Base-by-base conservation (phyloP, 2,888 invertebrate genomes). In the Brachynemurus nebulosus region DNA sequence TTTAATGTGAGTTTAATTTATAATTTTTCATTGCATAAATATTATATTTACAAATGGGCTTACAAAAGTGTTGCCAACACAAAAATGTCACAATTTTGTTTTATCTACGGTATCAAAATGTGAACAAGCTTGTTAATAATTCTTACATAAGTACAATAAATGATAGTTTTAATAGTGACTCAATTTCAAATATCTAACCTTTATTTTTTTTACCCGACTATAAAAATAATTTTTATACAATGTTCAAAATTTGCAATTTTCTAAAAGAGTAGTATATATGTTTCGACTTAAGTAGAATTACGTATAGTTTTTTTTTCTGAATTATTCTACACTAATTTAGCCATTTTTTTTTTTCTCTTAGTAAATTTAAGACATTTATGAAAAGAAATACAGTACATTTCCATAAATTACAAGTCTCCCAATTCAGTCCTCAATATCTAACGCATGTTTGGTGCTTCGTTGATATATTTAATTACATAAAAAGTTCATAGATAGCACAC, bases 191-290 rank as follows among this genome's bases (percentile, higher is more conserved):
- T 27, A 9, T n/a, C n/a, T n/a, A n/a, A n/a, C n/a, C n/a, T n/a
- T n/a, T n/a, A n/a, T n/a, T n/a, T n/a, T n/a, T n/a, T n/a, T n/a
- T n/a, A 27, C 27, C 27, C 12, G 14, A 12, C 30, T 30, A 30
- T 30, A 30, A 30, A 30, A 30, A 30, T 30, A 30, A 30, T 30
- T 30, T 30, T 30, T 30, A 30, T 30, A 14, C 30, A 30, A 30
- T 30, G 30, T n/a, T 30, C 14, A n/a, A 30, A 30, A 30, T 12
- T 30, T 30, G 30, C 30, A 30, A 12, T 9, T 30, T 30, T 7
- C 14, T n/a, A n/a, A 30, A 30, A 30, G 30, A 30, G 30, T 12
- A 12, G 14, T 30, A 30, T 11, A 30, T 30, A n/a, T 4, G n/a
- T n/a, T 12, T 30, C 30, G 6, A 30, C 30, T 30, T 30, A 30